Base-by-base conservation (phyloP, 2,113 vertebrate genomes). In the Pica pica region DNA sequence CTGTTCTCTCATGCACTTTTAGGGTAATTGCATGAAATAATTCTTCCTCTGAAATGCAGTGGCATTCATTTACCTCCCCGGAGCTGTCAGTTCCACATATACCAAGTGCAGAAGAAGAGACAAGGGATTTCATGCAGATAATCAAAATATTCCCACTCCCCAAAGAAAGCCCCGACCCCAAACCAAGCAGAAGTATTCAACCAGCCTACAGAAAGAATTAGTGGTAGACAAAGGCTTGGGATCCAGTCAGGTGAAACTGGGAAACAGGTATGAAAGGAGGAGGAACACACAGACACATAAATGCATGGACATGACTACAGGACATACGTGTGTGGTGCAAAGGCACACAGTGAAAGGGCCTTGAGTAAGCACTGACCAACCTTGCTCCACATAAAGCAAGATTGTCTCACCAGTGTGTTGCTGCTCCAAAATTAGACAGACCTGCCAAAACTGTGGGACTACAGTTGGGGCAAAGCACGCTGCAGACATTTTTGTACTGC, bases 1-100 rank as follows among this genome's bases (percentile, higher is more conserved):
- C 93, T 68, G 59, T 89, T 94, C 85, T 88, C 73, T 87, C 78
- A 87, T 49, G 50, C 59, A 95, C 88, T 97, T 96, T 96, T 83
- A 91, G 82, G 90, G 95, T 91, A 97, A 97, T 79, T 97, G 95
- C 97, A 94, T 65, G 75, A 96, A 97, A 97, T 95, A 93, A 94
- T 96, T 95, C 93, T 83, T 95, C 75, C 82, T 97, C 92, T 97
- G 83, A 96, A 96, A 97, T 93, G 93, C 83, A 90, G 81, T 63
- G 23, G 94, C 79, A 91, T 93, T 94, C 83, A 84, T 96, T 74
- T 94, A 93, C 61, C 74, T 94, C 83, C 65, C 83, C 7, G 16
- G 78, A 96, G 84, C 81, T 80, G 79, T 93, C 93, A 92, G 73
- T 61, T 94, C 94, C 69, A 68, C 15, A 15, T 73, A 75, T 9